Conservation (phyloP, 2,113 vertebrate genomes). For the Baryphthengus martii region DNA sequence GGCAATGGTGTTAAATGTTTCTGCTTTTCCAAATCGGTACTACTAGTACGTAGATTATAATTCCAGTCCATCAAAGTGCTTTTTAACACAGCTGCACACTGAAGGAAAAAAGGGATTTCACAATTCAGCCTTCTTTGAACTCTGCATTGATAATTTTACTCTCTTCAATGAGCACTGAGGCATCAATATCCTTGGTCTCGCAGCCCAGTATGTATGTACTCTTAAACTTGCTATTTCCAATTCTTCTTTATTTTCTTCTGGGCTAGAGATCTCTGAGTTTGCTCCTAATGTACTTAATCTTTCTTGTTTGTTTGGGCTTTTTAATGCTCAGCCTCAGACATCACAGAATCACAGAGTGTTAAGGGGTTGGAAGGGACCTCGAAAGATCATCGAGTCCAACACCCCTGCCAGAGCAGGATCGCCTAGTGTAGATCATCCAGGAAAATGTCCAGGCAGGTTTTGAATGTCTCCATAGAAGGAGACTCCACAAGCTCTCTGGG, state of each 20-base stretch:
- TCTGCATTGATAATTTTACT: background rate
- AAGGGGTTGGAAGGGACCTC: too few relatives aligned
- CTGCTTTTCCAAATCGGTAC: background rate
- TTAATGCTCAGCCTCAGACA: background rate
- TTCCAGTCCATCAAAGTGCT: background rate
- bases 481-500: too few relatives aligned
- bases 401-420: too few relatives aligned
- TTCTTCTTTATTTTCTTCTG: background rate
- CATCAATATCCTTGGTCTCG: background rate
- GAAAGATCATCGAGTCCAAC: too few relatives aligned
- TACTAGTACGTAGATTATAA: background rate
- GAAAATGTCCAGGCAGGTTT: too few relatives aligned
- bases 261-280: background rate
- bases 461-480: too few relatives aligned
- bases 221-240: background rate
- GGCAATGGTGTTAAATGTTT: background rate
- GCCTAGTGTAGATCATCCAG: too few relatives aligned
- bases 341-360: too few relatives aligned
- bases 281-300: background rate
- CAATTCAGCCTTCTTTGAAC: background rate
- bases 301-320: background rate
- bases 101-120: background rate
- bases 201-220: background rate
- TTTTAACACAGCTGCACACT: background rate
- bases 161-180: background rate